Evolutionary conservation across 2,113 vertebrate genomes (phyloP).

Genomic region (Ranitomeya imitator): DNA sequence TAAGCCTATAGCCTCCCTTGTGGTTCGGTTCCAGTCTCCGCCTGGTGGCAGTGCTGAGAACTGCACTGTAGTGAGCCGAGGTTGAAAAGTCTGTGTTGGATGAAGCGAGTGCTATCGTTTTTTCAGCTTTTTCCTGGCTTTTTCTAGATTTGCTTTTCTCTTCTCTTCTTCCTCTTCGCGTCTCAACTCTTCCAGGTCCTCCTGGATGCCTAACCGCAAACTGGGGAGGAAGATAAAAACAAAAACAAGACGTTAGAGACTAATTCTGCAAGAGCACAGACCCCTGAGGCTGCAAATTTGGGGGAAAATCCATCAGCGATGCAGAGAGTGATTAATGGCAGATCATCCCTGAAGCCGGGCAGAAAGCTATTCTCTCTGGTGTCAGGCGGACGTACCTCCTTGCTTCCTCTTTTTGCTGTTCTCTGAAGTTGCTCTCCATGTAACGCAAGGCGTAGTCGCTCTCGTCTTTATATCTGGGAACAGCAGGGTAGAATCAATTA

Average conservation of each 20-base stretch:
- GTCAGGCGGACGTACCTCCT: conserved; percentile 78
- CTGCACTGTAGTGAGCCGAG: background rate
- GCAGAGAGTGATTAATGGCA: too few species aligned
- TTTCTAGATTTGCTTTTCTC: conserved; percentile 62
- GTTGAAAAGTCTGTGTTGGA: background rate
- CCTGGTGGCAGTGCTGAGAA: background rate
- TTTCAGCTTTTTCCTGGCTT: conserved; percentile 77
- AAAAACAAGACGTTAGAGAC: background rate
- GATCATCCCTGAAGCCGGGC: too few species aligned
- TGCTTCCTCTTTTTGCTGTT: conserved; percentile 95
- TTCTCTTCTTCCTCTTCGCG: conserved; percentile 83
- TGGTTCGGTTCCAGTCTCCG: background rate
- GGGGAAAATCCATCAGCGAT: too few species aligned
- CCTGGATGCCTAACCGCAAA: conserved; percentile 85
- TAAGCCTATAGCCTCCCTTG: background rate
- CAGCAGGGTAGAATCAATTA: background rate
- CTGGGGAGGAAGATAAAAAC: conserved; percentile 64
- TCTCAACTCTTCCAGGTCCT: conserved; percentile 86
- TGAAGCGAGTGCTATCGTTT: conserved; percentile 65
- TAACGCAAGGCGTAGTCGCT: conserved; percentile 97
- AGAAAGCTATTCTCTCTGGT: background rate
- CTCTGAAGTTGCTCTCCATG: conserved; percentile 97
- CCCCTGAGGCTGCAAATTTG: too few species aligned
- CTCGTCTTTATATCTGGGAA: conserved; percentile 91
- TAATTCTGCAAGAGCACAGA: too few species aligned